Evolutionary conservation across 2,113 vertebrate species (phyloP).

Genomic region (Ascaphus truei): DNA sequence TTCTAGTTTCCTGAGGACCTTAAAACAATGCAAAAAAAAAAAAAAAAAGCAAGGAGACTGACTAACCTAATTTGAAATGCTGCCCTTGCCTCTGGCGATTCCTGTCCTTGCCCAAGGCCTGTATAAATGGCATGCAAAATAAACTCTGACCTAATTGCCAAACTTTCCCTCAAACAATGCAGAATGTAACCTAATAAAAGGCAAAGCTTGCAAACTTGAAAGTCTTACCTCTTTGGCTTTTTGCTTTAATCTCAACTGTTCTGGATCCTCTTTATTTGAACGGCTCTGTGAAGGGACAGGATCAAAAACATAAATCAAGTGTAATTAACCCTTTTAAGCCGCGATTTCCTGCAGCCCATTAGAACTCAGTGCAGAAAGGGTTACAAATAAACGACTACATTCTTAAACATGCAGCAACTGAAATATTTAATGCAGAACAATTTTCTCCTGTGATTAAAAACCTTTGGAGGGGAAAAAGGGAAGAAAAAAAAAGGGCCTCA

Average conservation of each 20-base stretch:
- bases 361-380: too few relatives aligned
- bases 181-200: constrained; percentile 58
- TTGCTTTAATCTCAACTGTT: constrained; percentile 86
- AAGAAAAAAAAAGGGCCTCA: constrained; percentile 60
- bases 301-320: constrained; percentile 38
- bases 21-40: constrained; percentile 64
- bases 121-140: constrained; percentile 90
- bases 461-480: constrained; percentile 57
- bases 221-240: constrained; percentile 84
- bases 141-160: constrained; percentile 95
- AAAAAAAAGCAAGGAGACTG: constrained; percentile 64
- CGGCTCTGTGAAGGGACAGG: constrained; percentile 80
- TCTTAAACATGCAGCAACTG: constrained; percentile 56
- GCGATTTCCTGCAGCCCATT: not conserved
- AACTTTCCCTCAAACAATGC: constrained; percentile 59
- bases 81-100: constrained; percentile 88
- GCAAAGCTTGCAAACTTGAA: constrained; percentile 52
- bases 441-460: constrained; percentile 67
- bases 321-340: not conserved
- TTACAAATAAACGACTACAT: constrained; percentile 54
- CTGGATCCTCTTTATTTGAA: constrained; percentile 82
- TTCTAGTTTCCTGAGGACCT: constrained; percentile 57
- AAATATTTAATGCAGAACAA: constrained; percentile 75
- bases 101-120: constrained; percentile 88
- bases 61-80: constrained; percentile 68